These are phyloP conservation scores for Orthosia cruda DNA, from an alignment of 2,888 invertebrate species.

Conservation along the genomic window DNA sequence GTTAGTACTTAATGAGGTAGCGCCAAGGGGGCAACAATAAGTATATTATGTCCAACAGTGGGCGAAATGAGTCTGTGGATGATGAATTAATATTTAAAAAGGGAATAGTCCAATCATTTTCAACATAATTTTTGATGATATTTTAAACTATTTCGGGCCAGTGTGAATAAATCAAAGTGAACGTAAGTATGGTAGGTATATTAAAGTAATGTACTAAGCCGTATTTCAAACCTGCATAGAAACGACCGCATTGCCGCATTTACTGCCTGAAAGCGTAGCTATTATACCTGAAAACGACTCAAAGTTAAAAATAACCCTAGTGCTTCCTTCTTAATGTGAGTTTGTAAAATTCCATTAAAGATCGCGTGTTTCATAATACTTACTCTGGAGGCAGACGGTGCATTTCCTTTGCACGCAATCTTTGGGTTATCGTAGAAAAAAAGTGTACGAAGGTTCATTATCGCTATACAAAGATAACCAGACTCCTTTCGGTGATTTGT, in stretches of 20 bases:
- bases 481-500: constrained; percentile 35
- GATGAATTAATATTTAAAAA: too few relatives aligned
- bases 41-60: too few relatives aligned
- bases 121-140: neutral
- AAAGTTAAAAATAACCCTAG: constrained; percentile 63
- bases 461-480: constrained; percentile 15
- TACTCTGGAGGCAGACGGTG: constrained; percentile 64
- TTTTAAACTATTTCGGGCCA: too few relatives aligned
- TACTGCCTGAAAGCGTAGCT: constrained; percentile 20
- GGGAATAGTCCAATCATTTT: neutral
- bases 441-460: constrained; percentile 46
- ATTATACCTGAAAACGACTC: constrained; percentile 36
- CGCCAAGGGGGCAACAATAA: too few relatives aligned
- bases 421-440: constrained; percentile 46
- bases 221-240: constrained; percentile 28
- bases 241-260: constrained; percentile 50
- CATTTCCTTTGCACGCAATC: constrained; percentile 74
- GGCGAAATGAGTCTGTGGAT: too few relatives aligned
- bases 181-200: neutral
- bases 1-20: too few relatives aligned
- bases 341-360: constrained; percentile 73
- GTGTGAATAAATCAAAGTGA: neutral
- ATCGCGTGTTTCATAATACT: constrained; percentile 73
- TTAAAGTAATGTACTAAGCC: neutral
- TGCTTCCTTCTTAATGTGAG: constrained; percentile 62